Evolutionary conservation across 2,797 vertebrate genomes (phyloP), one percentile per base, ranked within the genome.

Genomic region (Brachyrhaphis roseni): DNA sequence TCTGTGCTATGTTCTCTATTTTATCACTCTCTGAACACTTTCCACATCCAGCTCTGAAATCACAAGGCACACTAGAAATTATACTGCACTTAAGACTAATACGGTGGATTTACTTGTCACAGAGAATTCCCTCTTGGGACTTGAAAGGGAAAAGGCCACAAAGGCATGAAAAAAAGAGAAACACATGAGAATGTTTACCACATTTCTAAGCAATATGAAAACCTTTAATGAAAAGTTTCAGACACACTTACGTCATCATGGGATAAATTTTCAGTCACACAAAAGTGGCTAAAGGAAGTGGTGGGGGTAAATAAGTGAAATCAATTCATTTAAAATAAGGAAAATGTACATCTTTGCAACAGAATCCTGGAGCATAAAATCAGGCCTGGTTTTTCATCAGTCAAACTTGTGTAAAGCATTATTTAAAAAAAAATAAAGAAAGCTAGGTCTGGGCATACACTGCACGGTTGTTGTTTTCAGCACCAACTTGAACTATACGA

Each of bases 71-170:
- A 82, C 82, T 72, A 82, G 71, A 92, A 90, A 86, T 90, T 73
- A 84, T 86, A 81, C 79, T 82, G 84, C 84, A 88, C 85, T 88
- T 84, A 80, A 88, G 83, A 77, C 79, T 90, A 89, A 92, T 91
- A 84, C 85, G 11, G 45, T 72, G 79, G 85, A 92, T 90, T 84
- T 90, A 59, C 85, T 85, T 91, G 88, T 90, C 89, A 77, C 83
- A 62, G 74, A 84, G 81, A 80, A 82, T 89, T 86, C 76, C 84
- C 86, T 78, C 62, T 86, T 55, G 83, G 46, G 78, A 84, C 82
- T 81, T 89, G 74, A 84, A 84, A 82, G 76, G 13, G 64, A 76
- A 75, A 75, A 18, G 36, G 45, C 45, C 55, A 47, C 39, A 76
- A 84, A 12, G 66, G 72, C 45, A 55, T 70, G 47, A 31, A 68